Percentiles rank a stretch among this genome's conserved stretches.
phyloP scores from a whole-genome alignment of 2,113 vertebrate species.

The Chinchilla lanigera region DNA sequence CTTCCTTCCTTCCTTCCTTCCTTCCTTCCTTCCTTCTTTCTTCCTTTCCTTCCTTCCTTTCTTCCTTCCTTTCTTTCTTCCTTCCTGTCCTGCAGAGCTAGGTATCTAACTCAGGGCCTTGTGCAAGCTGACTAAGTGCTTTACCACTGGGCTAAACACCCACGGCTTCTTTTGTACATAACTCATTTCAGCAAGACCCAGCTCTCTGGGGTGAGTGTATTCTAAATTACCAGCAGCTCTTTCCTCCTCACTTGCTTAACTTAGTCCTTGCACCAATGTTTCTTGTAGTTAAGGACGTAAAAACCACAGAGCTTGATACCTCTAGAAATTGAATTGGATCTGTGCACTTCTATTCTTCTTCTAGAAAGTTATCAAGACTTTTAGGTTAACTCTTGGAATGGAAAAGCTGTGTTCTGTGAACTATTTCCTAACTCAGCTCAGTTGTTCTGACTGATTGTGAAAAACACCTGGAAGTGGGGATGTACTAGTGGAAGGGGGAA shows the following conservation, averaged over 20 bases:
- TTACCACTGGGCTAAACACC: background rate
- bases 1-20: no score
- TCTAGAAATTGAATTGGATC: background rate
- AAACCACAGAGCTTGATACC: background rate
- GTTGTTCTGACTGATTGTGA: background rate
- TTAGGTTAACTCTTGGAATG: background rate
- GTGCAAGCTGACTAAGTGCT: background rate
- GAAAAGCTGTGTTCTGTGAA: background rate
- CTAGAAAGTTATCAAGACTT: background rate
- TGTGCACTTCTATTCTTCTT: background rate
- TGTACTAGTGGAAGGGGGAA: background rate
- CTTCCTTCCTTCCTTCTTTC: no score
- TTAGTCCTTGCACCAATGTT: background rate
- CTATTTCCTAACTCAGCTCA: background rate
- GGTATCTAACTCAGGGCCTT: background rate
- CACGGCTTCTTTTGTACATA: background rate
- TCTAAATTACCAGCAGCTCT: no score
- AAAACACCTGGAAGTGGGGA: background rate
- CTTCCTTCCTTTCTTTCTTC: no score
- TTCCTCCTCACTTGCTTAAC: rapidly evolving
- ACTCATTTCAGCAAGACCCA: background rate
- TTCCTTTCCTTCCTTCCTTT: no score
- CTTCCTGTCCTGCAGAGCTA: background rate
- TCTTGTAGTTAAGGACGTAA: no score
- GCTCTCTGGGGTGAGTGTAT: background rate